Percentiles rank a stretch among this genome's conserved stretches.
phyloP scores from a whole-genome alignment of 2,888 invertebrate species.

The Apotomis betuletana region DNA sequence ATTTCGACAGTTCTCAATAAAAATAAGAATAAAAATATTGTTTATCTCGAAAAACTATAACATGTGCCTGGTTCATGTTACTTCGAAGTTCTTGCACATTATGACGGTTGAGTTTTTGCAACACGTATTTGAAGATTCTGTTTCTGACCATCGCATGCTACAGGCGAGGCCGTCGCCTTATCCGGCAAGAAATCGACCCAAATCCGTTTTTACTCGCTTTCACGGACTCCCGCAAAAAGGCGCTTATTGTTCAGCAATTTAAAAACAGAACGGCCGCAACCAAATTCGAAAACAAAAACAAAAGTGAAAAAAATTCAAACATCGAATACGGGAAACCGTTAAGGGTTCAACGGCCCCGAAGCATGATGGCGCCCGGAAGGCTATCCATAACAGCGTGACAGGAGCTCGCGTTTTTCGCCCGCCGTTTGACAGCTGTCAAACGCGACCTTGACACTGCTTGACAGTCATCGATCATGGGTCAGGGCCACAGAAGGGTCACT shows the following conservation, averaged over 20 bases:
- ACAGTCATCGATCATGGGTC: constrained; percentile 65
- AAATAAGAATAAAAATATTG: too few species aligned
- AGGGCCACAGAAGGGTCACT: constrained; percentile 38
- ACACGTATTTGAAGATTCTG: constrained; percentile 5
- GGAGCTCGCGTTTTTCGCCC: constrained; percentile 71
- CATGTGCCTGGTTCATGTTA: background rate
- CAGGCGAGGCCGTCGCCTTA: constrained; percentile 20
- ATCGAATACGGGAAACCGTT: constrained; percentile 41
- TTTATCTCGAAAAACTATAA: background rate
- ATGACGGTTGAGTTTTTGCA: constrained; percentile 17
- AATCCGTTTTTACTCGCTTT: constrained; percentile 24
- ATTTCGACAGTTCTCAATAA: too few species aligned
- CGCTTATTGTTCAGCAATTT: constrained; percentile 15
- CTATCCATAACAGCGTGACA: constrained; percentile 77
- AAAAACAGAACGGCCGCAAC: constrained; percentile 37
- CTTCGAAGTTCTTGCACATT: constrained; percentile 8
- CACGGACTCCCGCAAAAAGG: constrained; percentile 30
- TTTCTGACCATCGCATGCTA: background rate
- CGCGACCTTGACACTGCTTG: constrained; percentile 69
- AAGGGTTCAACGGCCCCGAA: constrained; percentile 62
- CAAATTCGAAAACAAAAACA: constrained; percentile 34
- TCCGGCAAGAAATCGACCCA: constrained; percentile 27
- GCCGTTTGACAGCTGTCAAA: constrained; percentile 71
- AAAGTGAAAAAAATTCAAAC: constrained; percentile 36
- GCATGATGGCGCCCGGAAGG: constrained; percentile 66